phyloP scores from a whole-genome alignment of 2,888 invertebrate genomes.

The Calameuta filiformis region DNA sequence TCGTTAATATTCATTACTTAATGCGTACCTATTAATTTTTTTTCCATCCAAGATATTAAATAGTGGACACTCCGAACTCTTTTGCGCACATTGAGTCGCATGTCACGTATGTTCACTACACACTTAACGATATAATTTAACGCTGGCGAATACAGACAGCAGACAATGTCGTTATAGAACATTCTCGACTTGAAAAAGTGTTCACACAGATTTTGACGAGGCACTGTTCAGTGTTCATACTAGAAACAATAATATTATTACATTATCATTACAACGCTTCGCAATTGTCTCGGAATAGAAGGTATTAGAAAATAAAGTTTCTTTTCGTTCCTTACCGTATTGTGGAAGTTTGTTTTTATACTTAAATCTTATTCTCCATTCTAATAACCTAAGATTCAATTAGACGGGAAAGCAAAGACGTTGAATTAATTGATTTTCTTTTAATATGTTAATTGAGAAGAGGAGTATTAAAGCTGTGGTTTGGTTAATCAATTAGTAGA shows the following conservation, averaged over 20 bases:
- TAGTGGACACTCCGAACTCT: neutral
- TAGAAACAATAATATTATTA: constrained; percentile 58
- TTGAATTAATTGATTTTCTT: neutral
- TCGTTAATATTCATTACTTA: neutral
- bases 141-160: constrained; percentile 24
- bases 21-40: neutral
- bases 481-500: neutral
- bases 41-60: neutral
- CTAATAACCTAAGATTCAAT: neutral
- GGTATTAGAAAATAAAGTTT: constrained; percentile 53
- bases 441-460: neutral
- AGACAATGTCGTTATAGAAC: constrained; percentile 46
- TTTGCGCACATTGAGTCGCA: neutral
- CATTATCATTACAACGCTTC: constrained; percentile 23
- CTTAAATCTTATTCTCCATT: neutral
- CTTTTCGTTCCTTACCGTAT: constrained; percentile 18
- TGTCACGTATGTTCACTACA: neutral
- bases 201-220: constrained; percentile 62
- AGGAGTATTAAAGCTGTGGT: neutral
- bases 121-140: neutral
- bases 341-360: constrained; percentile 3
- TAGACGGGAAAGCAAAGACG: neutral
- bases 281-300: constrained; percentile 38
- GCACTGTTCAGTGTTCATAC: constrained; percentile 62
- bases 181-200: constrained; percentile 48